Evolutionary conservation across 1,140 invertebrate genomes (phyloP).

Genomic region (Anoplophora glabripennis): DNA sequence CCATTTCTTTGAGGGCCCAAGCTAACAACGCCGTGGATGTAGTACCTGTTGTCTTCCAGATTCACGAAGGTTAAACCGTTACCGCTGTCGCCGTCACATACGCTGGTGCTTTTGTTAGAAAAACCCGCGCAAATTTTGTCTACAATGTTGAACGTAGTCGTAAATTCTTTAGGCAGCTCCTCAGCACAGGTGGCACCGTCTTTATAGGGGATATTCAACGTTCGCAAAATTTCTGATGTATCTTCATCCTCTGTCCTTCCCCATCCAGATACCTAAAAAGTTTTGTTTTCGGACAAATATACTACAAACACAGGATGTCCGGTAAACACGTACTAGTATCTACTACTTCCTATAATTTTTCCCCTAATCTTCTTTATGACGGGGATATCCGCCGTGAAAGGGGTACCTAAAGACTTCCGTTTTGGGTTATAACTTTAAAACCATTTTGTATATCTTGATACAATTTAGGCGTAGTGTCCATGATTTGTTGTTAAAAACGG

Average conservation of each 20-base stretch:
- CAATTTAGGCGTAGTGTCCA: no score
- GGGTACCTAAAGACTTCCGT: no score
- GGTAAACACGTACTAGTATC: no score
- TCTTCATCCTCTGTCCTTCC: background rate
- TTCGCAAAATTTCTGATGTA: background rate
- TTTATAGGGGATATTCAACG: background rate
- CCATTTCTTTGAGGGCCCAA: background rate
- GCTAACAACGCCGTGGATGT: background rate
- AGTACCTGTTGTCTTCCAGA: background rate
- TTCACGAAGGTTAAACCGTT: background rate
- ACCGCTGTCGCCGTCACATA: slow-evolving; percentile 1
- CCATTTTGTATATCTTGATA: no score
- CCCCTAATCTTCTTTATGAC: no score
- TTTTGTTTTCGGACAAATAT: no score
- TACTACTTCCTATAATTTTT: no score
- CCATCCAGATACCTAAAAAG: background rate
- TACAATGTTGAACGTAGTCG: background rate
- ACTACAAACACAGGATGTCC: no score
- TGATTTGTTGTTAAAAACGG: no score
- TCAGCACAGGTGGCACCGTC: background rate
- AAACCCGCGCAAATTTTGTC: slow-evolving; percentile 1
- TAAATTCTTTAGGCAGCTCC: background rate
- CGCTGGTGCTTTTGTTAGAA: background rate
- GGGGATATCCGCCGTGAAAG: no score
- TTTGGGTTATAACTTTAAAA: no score